Evolutionary conservation across 2,113 vertebrate species (phyloP).

Genomic region (Tyrannus savana): DNA sequence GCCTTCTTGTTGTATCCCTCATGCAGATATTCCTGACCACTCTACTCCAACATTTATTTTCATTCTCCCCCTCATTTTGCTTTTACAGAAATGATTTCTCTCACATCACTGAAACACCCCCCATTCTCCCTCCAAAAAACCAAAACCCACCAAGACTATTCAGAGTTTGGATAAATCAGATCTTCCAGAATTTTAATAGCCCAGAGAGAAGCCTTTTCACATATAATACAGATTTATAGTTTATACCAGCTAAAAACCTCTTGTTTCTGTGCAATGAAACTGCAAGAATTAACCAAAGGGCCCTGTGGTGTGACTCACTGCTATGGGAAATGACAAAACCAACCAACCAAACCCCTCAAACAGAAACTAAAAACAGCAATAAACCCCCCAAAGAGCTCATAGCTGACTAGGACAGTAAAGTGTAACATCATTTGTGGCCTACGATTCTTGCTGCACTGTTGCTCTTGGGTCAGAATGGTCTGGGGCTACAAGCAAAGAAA

Average conservation of each 20-base stretch:
- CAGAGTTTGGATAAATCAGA: not conserved
- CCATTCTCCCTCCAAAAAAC: rapidly evolving
- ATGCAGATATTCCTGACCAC: not conserved
- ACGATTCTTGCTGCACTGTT: not conserved
- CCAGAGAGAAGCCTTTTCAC: not conserved
- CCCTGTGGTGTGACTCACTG: not conserved
- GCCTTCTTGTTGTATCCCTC: not conserved
- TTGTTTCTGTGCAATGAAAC: not conserved
- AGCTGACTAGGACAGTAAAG: not conserved
- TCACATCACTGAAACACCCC: not conserved
- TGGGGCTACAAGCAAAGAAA: not conserved
- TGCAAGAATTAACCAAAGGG: not conserved
- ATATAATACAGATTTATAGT: not conserved
- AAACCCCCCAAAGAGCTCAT: not conserved
- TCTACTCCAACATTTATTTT: not conserved
- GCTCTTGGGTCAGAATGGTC: not conserved
- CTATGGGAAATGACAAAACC: not conserved
- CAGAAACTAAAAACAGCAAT: not conserved
- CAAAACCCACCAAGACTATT: not conserved
- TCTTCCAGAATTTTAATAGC: not conserved
- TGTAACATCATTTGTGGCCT: not conserved
- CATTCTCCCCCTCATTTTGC: not conserved
- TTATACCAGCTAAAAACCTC: not conserved
- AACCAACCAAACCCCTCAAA: not conserved
- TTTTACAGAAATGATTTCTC: not conserved